Percentiles rank a stretch among this genome's conserved stretches.
These are phyloP conservation scores for Scaptomyza pallida DNA, from an alignment of 1,140 invertebrate genomes.

Conservation along the genomic window DNA sequence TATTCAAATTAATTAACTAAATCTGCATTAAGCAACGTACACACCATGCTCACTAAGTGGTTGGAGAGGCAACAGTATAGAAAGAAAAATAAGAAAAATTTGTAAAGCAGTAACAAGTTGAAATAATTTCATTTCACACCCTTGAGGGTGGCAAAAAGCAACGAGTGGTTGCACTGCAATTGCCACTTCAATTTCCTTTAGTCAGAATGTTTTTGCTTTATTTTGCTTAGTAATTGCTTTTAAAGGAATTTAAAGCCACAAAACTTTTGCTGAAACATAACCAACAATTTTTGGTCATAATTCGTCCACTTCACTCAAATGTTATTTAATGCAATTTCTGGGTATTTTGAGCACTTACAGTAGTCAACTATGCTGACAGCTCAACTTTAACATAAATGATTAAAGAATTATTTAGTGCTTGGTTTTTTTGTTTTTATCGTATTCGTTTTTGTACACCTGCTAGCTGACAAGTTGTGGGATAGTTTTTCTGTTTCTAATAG, in stretches of 20 bases:
- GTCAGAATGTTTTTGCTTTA: neutral
- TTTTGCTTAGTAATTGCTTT: no score
- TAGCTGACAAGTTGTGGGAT: neutral
- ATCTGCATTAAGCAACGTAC: constrained; percentile 9
- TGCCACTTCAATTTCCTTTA: neutral
- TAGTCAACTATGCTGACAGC: no score
- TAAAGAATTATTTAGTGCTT: neutral
- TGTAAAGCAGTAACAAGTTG: constrained; percentile 4
- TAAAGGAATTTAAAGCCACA: no score
- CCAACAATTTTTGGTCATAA: neutral
- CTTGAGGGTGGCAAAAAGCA: neutral
- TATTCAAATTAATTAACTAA: constrained; percentile 56
- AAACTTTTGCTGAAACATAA: neutral
- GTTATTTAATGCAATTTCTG: neutral
- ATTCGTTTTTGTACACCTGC: neutral
- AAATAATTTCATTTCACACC: neutral
- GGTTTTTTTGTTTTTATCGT: neutral
- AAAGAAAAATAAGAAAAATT: no score
- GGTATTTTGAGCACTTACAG: neutral
- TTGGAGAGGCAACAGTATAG: no score
- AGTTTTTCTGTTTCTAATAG: neutral
- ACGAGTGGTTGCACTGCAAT: neutral
- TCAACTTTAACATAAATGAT: neutral
- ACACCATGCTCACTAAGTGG: neutral
- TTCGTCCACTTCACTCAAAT: neutral